Percentiles rank a stretch among this genome's conserved stretches.
Conservation (phyloP, 1,140 invertebrate genomes). For the Onthophagus taurus region DNA sequence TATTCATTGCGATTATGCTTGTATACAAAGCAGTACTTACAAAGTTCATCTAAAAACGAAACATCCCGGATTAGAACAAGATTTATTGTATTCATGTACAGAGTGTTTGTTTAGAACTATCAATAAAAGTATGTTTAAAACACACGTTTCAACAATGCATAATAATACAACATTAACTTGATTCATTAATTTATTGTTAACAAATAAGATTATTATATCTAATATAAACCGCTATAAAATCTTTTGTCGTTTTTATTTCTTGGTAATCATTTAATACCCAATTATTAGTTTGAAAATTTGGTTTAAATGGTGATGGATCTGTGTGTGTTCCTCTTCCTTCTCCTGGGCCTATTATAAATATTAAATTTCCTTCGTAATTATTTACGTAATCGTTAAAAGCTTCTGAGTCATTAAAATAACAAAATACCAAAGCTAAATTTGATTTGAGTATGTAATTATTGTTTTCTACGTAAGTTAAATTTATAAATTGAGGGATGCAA, state of each 20-base stretch:
- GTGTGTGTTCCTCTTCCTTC: slow-evolving; percentile 52
- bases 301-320: slow-evolving; percentile 53
- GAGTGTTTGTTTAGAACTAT: slow-evolving; percentile 46
- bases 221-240: slow-evolving; percentile 44
- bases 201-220: too few species aligned
- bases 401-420: slow-evolving; percentile 61
- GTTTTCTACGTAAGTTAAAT: slow-evolving; percentile 22
- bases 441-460: slow-evolving; percentile 17
- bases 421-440: slow-evolving; percentile 56
- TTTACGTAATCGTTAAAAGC: slow-evolving; percentile 58
- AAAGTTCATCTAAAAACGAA: slow-evolving; percentile 50
- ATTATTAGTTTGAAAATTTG: slow-evolving; percentile 35
- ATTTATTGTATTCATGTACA: slow-evolving; percentile 42
- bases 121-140: slow-evolving; percentile 42
- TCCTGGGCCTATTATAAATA: slow-evolving; percentile 63
- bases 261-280: slow-evolving; percentile 32
- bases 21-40: slow-evolving; percentile 58
- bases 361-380: slow-evolving; percentile 46
- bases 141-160: slow-evolving; percentile 26
- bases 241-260: slow-evolving; percentile 39
- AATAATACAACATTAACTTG: too few species aligned
- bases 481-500: slow-evolving; percentile 45
- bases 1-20: slow-evolving; percentile 56
- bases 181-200: too few species aligned
- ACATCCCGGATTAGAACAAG: slow-evolving; percentile 43